Evolutionary conservation across 2,113 vertebrate species (phyloP), one percentile per base, ranked within the genome.

Genomic region (Ceyx margarethae): DNA sequence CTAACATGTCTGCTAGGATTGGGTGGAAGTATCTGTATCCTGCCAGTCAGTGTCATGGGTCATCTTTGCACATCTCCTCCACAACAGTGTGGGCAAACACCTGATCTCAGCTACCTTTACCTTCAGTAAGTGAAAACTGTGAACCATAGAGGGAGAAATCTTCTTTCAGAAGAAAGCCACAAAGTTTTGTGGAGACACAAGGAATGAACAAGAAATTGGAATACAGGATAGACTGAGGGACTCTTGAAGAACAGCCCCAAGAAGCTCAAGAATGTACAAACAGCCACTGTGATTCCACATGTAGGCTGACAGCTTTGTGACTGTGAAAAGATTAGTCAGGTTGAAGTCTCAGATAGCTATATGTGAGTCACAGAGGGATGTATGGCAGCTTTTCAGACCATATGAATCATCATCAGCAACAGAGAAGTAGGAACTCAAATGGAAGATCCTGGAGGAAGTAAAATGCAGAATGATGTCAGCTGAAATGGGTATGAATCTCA

Each of bases 31-130:
- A 31, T 3, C 37, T 58, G 25, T 33, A 33, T 46, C 50, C 82
- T 87, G 26, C 18, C 66, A 20, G 51, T 22, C 37, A 46, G 46
- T 8, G 6, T 15, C 0, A 16, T 31, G 58, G 7, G 21, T 37
- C 18, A 29, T 15, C 28, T 60, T 31, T 5, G 54, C 29, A n/a
- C 15, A 42, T 48, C 5, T 48, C 5, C 42, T 10, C 26, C 13
- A 35, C 11, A 40, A 15, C 2, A n/a, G 15, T 0, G 8, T 2
- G 26, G 15, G 10, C 2, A 35, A 73, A 29, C 1, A 1, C 33
- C 23, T 28, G 42, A 57, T 8, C 2, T 2, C 67, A 82, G 33
- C 19, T 19, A 53, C 37, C 56, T 79, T 51, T 8, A 57, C 37
- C 35, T 65, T 64, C 57, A 57, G 42, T 19, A 72, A 60, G 6